Evolutionary conservation across 2,888 invertebrate species (phyloP).

Genomic region (Drosophila nigricruria): DNA sequence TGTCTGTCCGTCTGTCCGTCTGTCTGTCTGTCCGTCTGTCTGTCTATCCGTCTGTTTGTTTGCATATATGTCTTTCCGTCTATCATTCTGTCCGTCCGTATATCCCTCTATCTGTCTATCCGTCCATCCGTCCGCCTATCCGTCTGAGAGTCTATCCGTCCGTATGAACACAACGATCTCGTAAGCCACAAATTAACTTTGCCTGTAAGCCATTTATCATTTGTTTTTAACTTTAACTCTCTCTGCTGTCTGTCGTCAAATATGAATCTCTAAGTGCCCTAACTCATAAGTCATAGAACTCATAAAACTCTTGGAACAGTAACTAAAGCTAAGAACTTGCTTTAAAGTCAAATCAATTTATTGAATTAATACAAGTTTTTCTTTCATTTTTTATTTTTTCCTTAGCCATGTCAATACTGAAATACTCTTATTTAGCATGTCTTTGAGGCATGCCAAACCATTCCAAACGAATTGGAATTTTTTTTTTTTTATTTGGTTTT

Average conservation of each 20-base stretch:
- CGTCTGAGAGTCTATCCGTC: no score
- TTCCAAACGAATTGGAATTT: not conserved
- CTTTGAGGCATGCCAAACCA: not conserved
- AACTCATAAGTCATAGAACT: no score
- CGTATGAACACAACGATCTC: no score
- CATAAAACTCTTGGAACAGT: not conserved
- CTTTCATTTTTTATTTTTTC: not conserved
- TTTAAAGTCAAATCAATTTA: not conserved
- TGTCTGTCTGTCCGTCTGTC: not conserved
- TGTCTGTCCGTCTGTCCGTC: not conserved
- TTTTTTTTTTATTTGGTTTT: not conserved
- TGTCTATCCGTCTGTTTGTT: not conserved
- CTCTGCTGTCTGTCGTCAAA: no score
- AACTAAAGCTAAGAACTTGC: not conserved
- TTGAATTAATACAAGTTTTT: not conserved
- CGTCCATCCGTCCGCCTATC: no score
- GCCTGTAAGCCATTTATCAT: no score
- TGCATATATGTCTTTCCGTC: no score
- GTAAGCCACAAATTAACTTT: no score
- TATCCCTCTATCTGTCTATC: not conserved
- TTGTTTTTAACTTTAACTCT: no score
- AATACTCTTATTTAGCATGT: not conserved
- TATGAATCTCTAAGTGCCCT: not conserved
- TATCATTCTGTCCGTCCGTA: not conserved
- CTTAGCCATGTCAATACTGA: not conserved